These are phyloP conservation scores for Salticus scenicus DNA, from an alignment of 2,888 invertebrate genomes.

Conservation along the genomic window DNA sequence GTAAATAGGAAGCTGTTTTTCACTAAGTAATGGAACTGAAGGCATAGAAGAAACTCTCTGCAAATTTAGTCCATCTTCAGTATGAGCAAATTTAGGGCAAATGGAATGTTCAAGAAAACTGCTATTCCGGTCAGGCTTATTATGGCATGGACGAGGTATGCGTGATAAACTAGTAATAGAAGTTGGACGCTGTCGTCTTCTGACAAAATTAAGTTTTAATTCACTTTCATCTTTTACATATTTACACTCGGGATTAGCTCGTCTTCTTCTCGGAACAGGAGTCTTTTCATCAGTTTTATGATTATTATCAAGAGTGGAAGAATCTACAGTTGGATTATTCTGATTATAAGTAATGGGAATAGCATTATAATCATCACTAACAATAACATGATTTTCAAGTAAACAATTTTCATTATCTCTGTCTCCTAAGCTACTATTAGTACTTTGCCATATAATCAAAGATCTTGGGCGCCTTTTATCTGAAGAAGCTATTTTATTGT, in stretches of 20 bases:
- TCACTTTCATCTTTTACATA: conserved; percentile 66
- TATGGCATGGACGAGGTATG: conserved; percentile 32
- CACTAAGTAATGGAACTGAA: conserved; percentile 7
- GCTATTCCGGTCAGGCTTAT: conserved; percentile 27
- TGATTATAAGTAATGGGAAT: too few species aligned
- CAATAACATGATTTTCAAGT: not conserved
- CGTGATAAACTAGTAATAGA: conserved; percentile 33
- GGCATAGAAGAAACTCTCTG: conserved; percentile 24
- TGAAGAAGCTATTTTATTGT: not conserved
- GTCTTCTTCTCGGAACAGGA: conserved; percentile 13
- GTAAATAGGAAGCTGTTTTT: conserved; percentile 13
- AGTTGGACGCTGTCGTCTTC: conserved; percentile 49
- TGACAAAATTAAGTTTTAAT: conserved; percentile 47
- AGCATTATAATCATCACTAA: not conserved
- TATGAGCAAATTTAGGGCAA: not conserved
- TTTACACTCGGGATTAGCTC: conserved; percentile 51
- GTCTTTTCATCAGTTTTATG: conserved; percentile 6
- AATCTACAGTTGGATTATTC: too few species aligned
- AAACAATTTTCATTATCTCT: conserved; percentile 1
- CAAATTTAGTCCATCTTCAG: not conserved
- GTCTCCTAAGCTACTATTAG: conserved; percentile 7
- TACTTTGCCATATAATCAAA: conserved; percentile 20
- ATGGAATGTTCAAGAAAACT: conserved; percentile 2
- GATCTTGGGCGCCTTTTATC: conserved; percentile 28
- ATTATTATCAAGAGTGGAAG: not conserved